These are phyloP conservation scores for Ferrisia virgata DNA, from an alignment of 2,888 invertebrate genomes.

Conservation along the genomic window DNA sequence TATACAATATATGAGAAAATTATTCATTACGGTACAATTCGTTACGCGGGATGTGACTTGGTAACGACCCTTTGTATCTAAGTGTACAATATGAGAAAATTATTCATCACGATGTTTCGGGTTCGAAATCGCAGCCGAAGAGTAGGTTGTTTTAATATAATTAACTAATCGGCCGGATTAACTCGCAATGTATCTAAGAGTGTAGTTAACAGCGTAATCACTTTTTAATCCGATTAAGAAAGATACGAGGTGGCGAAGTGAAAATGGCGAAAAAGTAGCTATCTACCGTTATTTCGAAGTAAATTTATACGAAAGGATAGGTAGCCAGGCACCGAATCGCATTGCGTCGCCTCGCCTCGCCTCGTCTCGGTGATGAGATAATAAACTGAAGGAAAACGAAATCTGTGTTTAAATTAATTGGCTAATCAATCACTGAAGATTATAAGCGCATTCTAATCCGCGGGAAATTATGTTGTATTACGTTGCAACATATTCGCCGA, in stretches of 20 bases:
- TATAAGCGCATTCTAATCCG: not conserved
- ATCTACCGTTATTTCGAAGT: not conserved
- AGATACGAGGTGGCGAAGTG: not conserved
- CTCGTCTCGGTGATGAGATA: not conserved
- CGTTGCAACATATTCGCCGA: not conserved
- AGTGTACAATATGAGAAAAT: too few species aligned
- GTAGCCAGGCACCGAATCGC: too few species aligned
- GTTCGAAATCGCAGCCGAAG: too few species aligned
- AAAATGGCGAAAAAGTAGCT: not conserved
- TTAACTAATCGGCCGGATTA: not conserved
- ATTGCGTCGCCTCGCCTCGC: too few species aligned
- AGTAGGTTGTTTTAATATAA: not conserved
- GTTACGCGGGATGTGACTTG: too few species aligned
- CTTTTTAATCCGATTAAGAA: not conserved
- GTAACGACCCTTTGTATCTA: too few species aligned
- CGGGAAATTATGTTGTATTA: not conserved
- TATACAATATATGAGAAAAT: too few species aligned
- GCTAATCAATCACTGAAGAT: constrained; percentile 19
- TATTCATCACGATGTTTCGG: too few species aligned
- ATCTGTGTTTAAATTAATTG: not conserved
- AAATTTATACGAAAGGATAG: not conserved
- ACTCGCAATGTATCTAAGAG: not conserved
- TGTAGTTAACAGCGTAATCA: not conserved
- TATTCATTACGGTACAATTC: too few species aligned
- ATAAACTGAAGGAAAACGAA: not conserved